phyloP scores from a whole-genome alignment of 2,113 vertebrate genomes.

The Psittacula cyanocephala region DNA sequence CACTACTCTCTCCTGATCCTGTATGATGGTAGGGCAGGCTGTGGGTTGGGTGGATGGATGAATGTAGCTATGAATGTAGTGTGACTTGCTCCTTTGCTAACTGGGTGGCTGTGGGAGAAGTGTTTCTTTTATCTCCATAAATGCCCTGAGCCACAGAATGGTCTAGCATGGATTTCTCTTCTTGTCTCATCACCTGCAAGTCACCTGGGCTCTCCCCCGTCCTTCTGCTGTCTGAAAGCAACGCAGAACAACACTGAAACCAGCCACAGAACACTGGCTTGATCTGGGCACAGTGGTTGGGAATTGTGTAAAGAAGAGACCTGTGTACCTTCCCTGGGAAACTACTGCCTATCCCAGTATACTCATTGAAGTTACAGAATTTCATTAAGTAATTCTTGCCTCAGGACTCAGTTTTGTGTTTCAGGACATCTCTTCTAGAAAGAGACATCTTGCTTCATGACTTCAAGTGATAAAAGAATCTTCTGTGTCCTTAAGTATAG shows the following conservation, averaged over 20 bases:
- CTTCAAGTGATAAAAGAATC: background rate
- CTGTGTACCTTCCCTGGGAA: background rate
- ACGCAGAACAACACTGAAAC: background rate
- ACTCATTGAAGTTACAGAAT: background rate
- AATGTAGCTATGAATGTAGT: background rate
- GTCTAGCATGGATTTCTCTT: background rate
- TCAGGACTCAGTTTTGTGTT: background rate
- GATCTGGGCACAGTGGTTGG: background rate
- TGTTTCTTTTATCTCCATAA: background rate
- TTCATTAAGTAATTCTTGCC: background rate
- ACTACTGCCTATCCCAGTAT: background rate
- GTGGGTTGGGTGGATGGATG: background rate
- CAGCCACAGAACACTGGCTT: background rate
- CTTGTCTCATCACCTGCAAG: background rate
- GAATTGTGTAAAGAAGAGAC: background rate
- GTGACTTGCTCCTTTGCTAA: background rate
- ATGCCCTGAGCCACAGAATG: background rate
- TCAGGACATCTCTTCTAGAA: background rate
- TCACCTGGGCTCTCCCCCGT: background rate
- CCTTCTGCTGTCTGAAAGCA: background rate
- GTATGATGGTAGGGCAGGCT: background rate
- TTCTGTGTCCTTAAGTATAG: background rate
- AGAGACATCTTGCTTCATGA: background rate
- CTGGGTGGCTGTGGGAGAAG: background rate
- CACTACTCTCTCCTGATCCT: background rate